Conservation (phyloP, 2,113 vertebrate species). For the Ceyx melanurus region DNA sequence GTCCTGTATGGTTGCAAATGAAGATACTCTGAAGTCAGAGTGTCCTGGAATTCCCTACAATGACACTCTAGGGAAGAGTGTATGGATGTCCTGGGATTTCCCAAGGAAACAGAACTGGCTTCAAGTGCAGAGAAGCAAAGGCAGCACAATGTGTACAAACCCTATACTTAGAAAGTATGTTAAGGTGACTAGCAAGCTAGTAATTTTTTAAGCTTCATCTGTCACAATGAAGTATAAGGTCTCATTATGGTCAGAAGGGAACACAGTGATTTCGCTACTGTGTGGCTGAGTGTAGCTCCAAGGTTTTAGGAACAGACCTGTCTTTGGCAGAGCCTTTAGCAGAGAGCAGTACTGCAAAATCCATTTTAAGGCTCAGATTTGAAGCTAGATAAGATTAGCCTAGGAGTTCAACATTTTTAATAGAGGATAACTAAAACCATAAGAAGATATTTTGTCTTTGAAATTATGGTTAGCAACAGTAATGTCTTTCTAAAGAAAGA, state of each 20-base stretch:
- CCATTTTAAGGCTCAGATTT: background rate
- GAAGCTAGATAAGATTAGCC: background rate
- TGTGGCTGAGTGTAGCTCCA: background rate
- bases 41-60: too few species aligned
- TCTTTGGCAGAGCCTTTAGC: background rate
- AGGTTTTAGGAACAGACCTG: background rate
- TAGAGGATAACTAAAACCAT: background rate
- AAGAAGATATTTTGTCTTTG: background rate
- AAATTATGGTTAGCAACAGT: background rate
- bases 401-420: background rate
- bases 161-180: background rate
- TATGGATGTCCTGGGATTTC: background rate
- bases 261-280: background rate
- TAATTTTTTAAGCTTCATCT: background rate
- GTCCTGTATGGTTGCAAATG: background rate
- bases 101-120: background rate
- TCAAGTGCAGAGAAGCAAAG: background rate
- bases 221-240: background rate
- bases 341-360: background rate
- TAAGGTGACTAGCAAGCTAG: background rate
- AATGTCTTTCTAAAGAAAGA: background rate
- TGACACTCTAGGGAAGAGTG: rapidly evolving
- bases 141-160: background rate
- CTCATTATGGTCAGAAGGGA: background rate
- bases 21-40: background rate